Evolutionary conservation across 2,888 invertebrate genomes (phyloP).

Genomic region (Habroteleia sp.): DNA sequence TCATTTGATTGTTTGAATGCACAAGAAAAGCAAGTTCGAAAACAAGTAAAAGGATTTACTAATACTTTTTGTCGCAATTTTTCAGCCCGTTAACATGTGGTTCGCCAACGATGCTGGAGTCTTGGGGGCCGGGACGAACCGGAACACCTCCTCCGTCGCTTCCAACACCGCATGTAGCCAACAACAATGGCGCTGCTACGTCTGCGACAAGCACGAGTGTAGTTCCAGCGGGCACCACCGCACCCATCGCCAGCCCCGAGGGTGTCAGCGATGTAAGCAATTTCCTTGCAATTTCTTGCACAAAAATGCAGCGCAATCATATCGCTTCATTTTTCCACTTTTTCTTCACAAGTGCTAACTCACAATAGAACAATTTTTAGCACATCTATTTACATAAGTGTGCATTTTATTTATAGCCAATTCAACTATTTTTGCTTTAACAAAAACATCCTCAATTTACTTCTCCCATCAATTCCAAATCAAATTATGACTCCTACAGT

Average conservation of each 20-base stretch:
- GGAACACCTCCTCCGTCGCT: conserved; percentile 74
- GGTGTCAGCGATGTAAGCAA: conserved; percentile 80
- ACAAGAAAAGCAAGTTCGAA: too few relatives aligned
- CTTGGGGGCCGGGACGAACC: conserved; percentile 77
- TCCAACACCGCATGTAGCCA: conserved; percentile 69
- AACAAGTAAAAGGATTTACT: conserved; percentile 7
- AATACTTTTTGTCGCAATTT: conserved; percentile 57
- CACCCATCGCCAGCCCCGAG: conserved; percentile 81
- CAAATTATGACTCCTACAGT: too few relatives aligned
- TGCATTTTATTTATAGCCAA: not conserved
- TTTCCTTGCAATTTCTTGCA: conserved; percentile 20
- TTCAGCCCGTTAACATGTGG: conserved; percentile 82
- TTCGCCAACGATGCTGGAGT: conserved; percentile 83
- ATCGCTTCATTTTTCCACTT: conserved; percentile 28
- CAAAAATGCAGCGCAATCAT: conserved; percentile 37
- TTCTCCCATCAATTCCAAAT: too few relatives aligned
- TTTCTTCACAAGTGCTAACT: conserved; percentile 3
- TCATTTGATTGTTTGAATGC: too few relatives aligned
- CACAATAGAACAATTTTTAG: conserved; percentile 17
- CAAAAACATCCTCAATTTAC: not conserved
- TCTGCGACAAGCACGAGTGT: conserved; percentile 68
- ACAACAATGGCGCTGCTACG: conserved; percentile 72
- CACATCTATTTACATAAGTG: conserved; percentile 11
- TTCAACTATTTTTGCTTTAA: not conserved
- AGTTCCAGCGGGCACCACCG: conserved; percentile 73